Evolutionary conservation across 2,113 vertebrate species (phyloP).

Genomic region (Percina caprodes): DNA sequence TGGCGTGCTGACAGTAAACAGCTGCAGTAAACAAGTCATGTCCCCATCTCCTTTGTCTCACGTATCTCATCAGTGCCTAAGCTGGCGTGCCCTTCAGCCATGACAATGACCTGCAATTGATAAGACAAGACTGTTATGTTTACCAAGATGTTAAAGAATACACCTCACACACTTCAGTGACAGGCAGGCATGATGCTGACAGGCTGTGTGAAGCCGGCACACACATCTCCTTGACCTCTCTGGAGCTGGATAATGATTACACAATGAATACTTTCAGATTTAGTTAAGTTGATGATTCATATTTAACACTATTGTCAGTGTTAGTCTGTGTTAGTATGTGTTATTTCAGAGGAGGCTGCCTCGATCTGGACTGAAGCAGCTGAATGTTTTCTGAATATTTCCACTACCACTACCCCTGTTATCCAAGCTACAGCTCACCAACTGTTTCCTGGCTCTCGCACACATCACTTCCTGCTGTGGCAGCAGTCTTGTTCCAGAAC

Average conservation of each 20-base stretch:
- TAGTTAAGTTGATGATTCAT: slow-evolving; percentile 30
- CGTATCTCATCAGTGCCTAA: slow-evolving; percentile 74
- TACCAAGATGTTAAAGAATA: slow-evolving; percentile 73
- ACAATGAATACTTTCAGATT: slow-evolving; percentile 20
- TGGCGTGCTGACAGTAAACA: slow-evolving; percentile 79
- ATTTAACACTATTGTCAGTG: slow-evolving; percentile 29
- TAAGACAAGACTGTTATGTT: slow-evolving; percentile 65
- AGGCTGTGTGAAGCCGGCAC: slow-evolving; percentile 1
- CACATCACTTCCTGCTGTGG: slow-evolving; percentile 59
- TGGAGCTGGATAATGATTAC: slow-evolving; percentile 41
- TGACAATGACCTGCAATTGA: slow-evolving; percentile 84
- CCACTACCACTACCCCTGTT: slow-evolving; percentile 46
- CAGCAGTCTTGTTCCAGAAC: slow-evolving; percentile 59
- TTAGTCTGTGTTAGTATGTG: not conserved
- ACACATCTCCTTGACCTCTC: slow-evolving; percentile 37
- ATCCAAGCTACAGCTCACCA: slow-evolving; percentile 46
- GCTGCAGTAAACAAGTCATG: slow-evolving; percentile 82
- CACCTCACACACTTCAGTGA: slow-evolving; percentile 53
- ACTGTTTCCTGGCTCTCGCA: slow-evolving; percentile 64
- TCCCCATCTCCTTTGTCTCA: slow-evolving; percentile 69
- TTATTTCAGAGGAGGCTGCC: slow-evolving; percentile 32
- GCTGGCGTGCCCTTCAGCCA: slow-evolving; percentile 79
- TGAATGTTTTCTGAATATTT: slow-evolving; percentile 69
- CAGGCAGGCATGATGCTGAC: slow-evolving; percentile 42
- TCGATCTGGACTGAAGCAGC: slow-evolving; percentile 22